Evolutionary conservation across 2,888 invertebrate genomes (phyloP), one percentile per base, ranked within the genome.

Genomic region (Oxytorus armatus): DNA sequence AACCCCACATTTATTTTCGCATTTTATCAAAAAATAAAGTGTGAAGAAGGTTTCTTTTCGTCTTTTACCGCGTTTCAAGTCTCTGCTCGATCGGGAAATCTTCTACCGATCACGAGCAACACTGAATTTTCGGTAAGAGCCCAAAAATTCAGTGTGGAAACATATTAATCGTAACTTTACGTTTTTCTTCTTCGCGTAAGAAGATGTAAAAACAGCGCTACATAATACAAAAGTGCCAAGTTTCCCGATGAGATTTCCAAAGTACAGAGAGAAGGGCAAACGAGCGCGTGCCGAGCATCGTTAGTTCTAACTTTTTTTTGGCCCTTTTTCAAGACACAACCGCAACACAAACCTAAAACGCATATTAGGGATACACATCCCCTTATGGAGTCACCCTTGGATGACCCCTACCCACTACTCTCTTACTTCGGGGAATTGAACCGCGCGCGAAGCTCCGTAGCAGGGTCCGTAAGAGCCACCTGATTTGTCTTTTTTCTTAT

Each of bases 401-500:
- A n/a, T n/a, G n/a, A n/a, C n/a, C n/a, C n/a, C n/a, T n/a, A n/a
- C n/a, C n/a, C n/a, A n/a, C n/a, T n/a, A n/a, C n/a, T n/a, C n/a
- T n/a, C n/a, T n/a, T n/a, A n/a, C 8, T 18, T 14, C n/a, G 33
- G 18, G 44, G 42, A 69, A 69, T 69, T 51, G 44, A 76, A 76
- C 51, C 57, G 53, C 61, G 72, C 57, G 53, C 61, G 72, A 68
- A 61, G 68, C 33, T 44, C n/a, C 55, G 68, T 16, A 68, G 47
- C 66, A 68, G 68, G 69, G 73, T 65, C 70, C 59, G 53, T 51
- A 72, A 63, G 59, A 75, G 72, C 75, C 77, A 80, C 80, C 80
- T 76, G 72, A 80, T 82, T 77, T 66, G 29, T 77, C 69, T 53
- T 53, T 72, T 59, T 51, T 82, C 73, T 79, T 77, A 77, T 53